Percentiles rank a stretch among this genome's conserved stretches.
phyloP scores from a whole-genome alignment of 2,888 invertebrate species.

The Cheiracanthium punctorium region DNA sequence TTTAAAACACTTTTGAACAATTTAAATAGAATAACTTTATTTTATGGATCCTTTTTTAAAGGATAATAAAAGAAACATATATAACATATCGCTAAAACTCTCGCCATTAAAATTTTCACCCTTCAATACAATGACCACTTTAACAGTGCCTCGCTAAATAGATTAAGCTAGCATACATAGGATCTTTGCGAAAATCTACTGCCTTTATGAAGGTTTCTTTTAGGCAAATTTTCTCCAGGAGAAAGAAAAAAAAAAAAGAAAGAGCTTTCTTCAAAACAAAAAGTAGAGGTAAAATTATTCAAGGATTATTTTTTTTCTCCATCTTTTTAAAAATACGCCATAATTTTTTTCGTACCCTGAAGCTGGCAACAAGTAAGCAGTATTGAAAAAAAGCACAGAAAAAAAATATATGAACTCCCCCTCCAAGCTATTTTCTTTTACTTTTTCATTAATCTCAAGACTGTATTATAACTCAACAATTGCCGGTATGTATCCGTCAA shows the following conservation, averaged over 20 bases:
- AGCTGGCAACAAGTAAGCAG: slow-evolving; percentile 66
- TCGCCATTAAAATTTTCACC: slow-evolving; percentile 65
- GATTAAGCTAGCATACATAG: slow-evolving; percentile 28
- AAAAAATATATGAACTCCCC: too few relatives aligned
- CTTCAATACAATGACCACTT: slow-evolving; percentile 54
- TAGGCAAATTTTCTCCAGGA: background rate
- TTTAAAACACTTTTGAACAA: too few relatives aligned
- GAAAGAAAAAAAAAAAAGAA: background rate
- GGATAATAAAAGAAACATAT: too few relatives aligned
- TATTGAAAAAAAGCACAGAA: too few relatives aligned
- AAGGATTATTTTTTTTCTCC: slow-evolving; percentile 32
- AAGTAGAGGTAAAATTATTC: slow-evolving; percentile 17
- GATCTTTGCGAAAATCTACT: slow-evolving; percentile 19
- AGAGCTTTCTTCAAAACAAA: background rate
- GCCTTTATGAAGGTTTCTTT: background rate
- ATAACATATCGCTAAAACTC: too few relatives aligned
- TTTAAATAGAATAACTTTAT: too few relatives aligned
- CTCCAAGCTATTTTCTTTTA: slow-evolving; percentile 61
- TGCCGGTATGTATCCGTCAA: slow-evolving; percentile 67
- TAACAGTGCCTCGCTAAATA: slow-evolving; percentile 48
- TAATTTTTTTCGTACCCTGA: slow-evolving; percentile 42
- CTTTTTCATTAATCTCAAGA: slow-evolving; percentile 68
- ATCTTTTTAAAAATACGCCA: slow-evolving; percentile 35
- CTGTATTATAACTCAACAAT: slow-evolving; percentile 69
- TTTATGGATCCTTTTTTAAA: too few relatives aligned